Base-by-base conservation (phyloP, 2,797 vertebrate species). In the Hyperoplus immaculatus region DNA sequence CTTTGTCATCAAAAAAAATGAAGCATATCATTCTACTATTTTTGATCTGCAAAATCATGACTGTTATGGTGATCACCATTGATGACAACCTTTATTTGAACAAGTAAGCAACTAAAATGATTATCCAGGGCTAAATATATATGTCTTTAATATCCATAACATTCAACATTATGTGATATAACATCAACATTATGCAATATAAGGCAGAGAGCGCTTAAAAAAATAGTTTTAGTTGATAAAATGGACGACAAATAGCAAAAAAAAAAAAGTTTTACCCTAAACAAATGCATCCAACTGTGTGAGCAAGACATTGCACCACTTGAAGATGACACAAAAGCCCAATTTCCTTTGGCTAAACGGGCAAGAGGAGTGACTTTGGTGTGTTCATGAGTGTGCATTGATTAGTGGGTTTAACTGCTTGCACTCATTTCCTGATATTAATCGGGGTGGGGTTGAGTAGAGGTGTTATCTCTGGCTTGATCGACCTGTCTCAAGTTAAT, bases 401-500 rank as follows among this genome's bases (percentile, higher is more conserved):
- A 91, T 92, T 85, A 92, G 86, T 8, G 63, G 65, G 29, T 29
- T 69, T 83, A 39, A 79, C 75, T 58, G 78, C 82, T 71, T 68
- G 77, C 70, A 49, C 84, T 91, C 89, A 87, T 92, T 93, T 94
- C 92, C 91, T 93, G 79, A 78, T 87, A 87, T 86, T 90, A 92
- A 92, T 88, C 83, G 85, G 45, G 56, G 87, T 92, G 89, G 93
- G 50, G 29, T 29, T 29, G 29, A 29, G 29, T 29, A 29, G 77
- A 72, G 80, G 69, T 78, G 81, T 92, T 91, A 92, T 93, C 92
- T 91, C 64, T 45, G 54, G 16, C 72, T 29, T 12, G 67, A 90
- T 88, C 80, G 29, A 29, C 72, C 84, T 71, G 69, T 91, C 84
- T 75, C 66, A 63, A 78, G 73, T 78, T 66, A 78, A 77, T 0